A percentile compares a stretch with the other conserved stretches of the same genome.
phyloP scores from a whole-genome alignment of 2,888 invertebrate genomes.

The Cryptosula pallasiana region DNA sequence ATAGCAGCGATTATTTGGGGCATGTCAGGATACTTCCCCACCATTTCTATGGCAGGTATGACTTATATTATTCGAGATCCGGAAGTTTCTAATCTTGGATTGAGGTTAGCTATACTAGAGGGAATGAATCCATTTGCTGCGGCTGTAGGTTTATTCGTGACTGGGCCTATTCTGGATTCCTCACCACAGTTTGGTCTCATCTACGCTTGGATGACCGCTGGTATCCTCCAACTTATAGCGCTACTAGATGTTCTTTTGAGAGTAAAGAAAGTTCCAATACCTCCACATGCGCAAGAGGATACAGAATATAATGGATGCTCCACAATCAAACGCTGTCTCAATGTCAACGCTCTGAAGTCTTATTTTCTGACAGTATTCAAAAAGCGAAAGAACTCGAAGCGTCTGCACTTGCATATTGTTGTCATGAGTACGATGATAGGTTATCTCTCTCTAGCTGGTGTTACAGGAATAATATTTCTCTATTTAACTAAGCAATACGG shows the following conservation, averaged over 20 bases:
- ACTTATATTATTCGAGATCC: conserved; percentile 12
- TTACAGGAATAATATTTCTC: conserved; percentile 1
- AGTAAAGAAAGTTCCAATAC: not conserved
- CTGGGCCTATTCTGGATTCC: not conserved
- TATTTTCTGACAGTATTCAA: conserved; percentile 4
- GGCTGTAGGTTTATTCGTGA: not conserved
- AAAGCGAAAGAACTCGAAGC: not conserved
- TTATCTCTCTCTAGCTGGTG: not conserved
- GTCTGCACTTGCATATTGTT: conserved; percentile 15
- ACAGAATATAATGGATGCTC: not conserved
- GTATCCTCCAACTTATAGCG: not conserved
- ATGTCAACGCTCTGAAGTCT: not conserved
- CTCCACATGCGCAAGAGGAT: not conserved
- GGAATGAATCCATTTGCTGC: not conserved
- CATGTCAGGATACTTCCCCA: conserved; percentile 7
- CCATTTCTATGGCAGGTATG: conserved; percentile 10
- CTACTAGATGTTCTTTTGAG: not conserved
- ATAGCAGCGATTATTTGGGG: not conserved
- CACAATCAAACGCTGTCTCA: not conserved
- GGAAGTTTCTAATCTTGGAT: not conserved
- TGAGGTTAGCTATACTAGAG: not conserved
- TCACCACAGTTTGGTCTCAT: not conserved
- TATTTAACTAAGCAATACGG: conserved; percentile 22
- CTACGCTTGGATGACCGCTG: not conserved
- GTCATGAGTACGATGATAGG: not conserved